phyloP scores from a whole-genome alignment of 2,888 invertebrate genomes.

The Hermaeophaga mercurialis region DNA sequence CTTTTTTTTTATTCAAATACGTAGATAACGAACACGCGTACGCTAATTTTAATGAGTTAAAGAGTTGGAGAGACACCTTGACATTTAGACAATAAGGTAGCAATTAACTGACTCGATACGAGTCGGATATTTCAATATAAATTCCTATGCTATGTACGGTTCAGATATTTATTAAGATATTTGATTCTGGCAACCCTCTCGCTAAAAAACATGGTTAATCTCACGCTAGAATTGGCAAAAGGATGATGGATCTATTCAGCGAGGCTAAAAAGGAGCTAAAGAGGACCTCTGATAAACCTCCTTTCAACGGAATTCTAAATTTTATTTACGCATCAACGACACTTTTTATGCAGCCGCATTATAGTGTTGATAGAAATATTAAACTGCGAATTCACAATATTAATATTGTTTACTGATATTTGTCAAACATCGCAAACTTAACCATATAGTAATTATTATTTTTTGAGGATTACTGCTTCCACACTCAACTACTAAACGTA shows the following conservation, averaged over 20 bases:
- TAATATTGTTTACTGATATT: too few relatives aligned
- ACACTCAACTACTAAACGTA: too few relatives aligned
- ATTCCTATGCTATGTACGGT: slow-evolving; percentile 53
- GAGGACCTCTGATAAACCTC: slow-evolving; percentile 15
- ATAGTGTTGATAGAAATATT: too few relatives aligned
- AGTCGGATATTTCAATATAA: slow-evolving; percentile 55
- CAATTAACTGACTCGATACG: slow-evolving; percentile 51
- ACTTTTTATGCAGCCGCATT: too few relatives aligned
- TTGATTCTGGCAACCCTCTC: slow-evolving; percentile 36
- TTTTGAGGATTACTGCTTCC: too few relatives aligned
- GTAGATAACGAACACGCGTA: not conserved
- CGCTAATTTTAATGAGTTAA: not conserved
- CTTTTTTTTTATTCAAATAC: not conserved
- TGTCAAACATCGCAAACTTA: too few relatives aligned
- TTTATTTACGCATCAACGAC: not conserved
- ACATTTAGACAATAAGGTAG: slow-evolving; percentile 54
- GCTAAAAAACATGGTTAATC: slow-evolving; percentile 31
- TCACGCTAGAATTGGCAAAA: slow-evolving; percentile 32
- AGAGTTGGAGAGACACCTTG: slow-evolving; percentile 40
- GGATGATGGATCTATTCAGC: slow-evolving; percentile 18
- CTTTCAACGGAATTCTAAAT: slow-evolving; percentile 6
- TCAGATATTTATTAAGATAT: slow-evolving; percentile 46
- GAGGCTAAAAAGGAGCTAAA: not conserved
- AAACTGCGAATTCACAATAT: too few relatives aligned
- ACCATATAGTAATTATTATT: too few relatives aligned